Evolutionary conservation across 2,888 invertebrate species (phyloP), one percentile per base, ranked within the genome.

Genomic region (Diplolepis rosae): DNA sequence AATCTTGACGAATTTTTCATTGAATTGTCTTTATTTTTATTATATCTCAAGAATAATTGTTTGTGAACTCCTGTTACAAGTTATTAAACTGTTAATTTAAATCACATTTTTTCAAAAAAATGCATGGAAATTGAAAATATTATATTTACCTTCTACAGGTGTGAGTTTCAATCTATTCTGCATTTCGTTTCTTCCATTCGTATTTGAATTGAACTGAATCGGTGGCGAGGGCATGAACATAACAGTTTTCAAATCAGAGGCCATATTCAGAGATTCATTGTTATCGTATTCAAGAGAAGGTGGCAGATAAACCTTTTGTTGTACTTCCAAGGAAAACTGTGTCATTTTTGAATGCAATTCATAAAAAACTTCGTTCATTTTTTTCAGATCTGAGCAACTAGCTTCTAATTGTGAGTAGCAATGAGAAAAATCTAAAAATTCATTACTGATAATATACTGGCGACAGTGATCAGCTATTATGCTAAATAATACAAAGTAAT

Each of bases 61-160:
- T 80, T 83, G 51, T 82, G 76, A 3, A 67, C 27, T 68, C 71
- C 83, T 83, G 61, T 15, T 75, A 68, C 5, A 35, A n/a, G 9
- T 42, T 30, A 52, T 48, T 24, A 4, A 35, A 28, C 24, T 18
- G 70, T 5, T 65, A 65, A 52, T 42, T 9, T 27, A 2, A 45
- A 28, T 69, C 30, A 28, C 9, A 45, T 45, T 18, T 45, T 48
- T 48, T 9, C 0, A 9, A 1, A 48, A 11, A 48, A 48, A 11
- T 48, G 18, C 39, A 48, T 66, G 7, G 15, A 30, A 9, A 27
- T 1, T 15, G 35, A 32, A 65, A 22, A 27, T 74, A n/a, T n/a
- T n/a, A n/a, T n/a, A n/a, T n/a, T n/a, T 80, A 82, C 83, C 79
- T 81, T 87, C 85, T 9, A 83, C 78, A 1, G 87, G 87, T 2